A percentile compares a stretch with the other conserved stretches of the same genome.
phyloP scores from a whole-genome alignment of 2,888 invertebrate genomes.

The Amphimallon solstitiale region DNA sequence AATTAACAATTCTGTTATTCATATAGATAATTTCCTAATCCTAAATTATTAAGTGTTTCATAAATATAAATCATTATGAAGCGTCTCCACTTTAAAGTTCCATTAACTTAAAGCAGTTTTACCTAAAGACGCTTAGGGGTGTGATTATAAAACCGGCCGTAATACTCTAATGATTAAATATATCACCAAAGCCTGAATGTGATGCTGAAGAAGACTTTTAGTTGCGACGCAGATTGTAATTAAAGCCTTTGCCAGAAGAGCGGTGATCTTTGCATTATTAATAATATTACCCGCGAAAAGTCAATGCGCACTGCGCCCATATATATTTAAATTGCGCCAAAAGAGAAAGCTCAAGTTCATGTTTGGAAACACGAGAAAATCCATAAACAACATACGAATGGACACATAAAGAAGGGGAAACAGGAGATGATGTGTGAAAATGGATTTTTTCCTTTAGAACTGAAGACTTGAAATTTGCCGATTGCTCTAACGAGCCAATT shows the following conservation, averaged over 20 bases:
- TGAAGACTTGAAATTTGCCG: constrained; percentile 29
- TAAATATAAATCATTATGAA: too few species aligned
- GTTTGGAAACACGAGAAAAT: background rate
- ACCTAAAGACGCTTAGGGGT: too few species aligned
- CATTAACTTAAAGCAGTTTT: too few species aligned
- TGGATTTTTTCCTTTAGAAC: constrained; percentile 30
- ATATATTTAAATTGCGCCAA: background rate
- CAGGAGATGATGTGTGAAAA: constrained; percentile 14
- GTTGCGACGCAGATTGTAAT: constrained; percentile 21
- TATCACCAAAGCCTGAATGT: too few species aligned
- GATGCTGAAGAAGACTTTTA: background rate
- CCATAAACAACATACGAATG: constrained; percentile 6
- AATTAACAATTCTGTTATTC: too few species aligned
- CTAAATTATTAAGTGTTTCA: too few species aligned
- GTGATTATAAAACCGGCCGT: too few species aligned
- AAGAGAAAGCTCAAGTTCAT: background rate
- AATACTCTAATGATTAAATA: too few species aligned
- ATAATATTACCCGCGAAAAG: constrained; percentile 17
- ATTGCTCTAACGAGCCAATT: constrained; percentile 35
- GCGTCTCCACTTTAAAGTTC: too few species aligned
- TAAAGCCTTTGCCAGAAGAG: constrained; percentile 13
- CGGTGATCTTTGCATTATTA: constrained; percentile 26
- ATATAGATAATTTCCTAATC: too few species aligned
- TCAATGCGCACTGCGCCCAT: background rate
- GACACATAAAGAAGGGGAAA: background rate